phyloP scores from a whole-genome alignment of 2,113 vertebrate species.

The Phaethon lepturus region DNA sequence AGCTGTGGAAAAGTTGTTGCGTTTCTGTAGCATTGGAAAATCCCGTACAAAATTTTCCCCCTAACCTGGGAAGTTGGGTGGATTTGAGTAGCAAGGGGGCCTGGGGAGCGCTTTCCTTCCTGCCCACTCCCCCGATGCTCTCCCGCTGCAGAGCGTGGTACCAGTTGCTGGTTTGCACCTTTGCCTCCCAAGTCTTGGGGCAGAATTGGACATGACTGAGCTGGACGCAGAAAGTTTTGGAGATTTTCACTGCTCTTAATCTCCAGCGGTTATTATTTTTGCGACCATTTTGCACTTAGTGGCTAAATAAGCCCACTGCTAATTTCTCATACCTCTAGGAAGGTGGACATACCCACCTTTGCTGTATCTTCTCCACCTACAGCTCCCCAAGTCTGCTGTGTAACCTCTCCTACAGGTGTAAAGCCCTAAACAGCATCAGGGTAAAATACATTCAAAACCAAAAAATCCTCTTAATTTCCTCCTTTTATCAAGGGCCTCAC shows the following conservation, averaged over 20 bases:
- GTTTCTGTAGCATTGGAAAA: not conserved
- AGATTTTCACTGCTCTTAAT: not conserved
- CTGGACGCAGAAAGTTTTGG: not conserved
- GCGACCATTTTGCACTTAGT: not conserved
- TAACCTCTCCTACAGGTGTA: not conserved
- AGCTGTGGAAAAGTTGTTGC: not conserved
- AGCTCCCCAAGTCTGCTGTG: not conserved
- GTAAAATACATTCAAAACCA: not conserved
- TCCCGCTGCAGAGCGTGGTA: rapidly evolving
- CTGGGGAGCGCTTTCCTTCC: not conserved
- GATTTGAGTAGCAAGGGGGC: not conserved
- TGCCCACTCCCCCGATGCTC: rapidly evolving
- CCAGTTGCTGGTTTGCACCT: not conserved
- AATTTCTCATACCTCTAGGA: not conserved
- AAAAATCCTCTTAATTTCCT: not conserved
- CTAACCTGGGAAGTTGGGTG: not conserved
- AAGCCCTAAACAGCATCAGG: not conserved
- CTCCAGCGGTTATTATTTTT: not conserved
- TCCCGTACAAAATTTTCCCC: not conserved
- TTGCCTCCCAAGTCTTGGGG: not conserved
- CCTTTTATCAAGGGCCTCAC: not conserved
- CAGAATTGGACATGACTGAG: not conserved
- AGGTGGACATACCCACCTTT: not conserved
- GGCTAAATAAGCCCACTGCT: not conserved
- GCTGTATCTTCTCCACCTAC: not conserved